These are phyloP conservation scores for Peromyscus eremicus DNA, from an alignment of 2,797 vertebrate species.

Conservation along the genomic window DNA sequence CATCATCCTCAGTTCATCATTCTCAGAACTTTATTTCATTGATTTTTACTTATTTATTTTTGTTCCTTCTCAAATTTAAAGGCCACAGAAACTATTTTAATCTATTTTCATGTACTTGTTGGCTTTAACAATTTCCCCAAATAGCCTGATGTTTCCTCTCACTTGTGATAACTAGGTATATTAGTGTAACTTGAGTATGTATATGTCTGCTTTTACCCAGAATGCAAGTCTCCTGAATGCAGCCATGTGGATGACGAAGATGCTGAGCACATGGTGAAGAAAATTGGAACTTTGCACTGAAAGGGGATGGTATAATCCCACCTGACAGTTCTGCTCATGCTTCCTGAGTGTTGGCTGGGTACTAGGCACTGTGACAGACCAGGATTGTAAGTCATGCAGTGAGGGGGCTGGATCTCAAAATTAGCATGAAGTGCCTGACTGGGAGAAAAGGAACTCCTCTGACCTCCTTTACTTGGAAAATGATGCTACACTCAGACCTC, in stretches of 20 bases:
- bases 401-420: neutral
- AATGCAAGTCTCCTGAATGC: neutral
- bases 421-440: neutral
- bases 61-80: conserved; percentile 46
- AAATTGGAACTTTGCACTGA: conserved; percentile 6
- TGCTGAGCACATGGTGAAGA: neutral
- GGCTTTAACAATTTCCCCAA: neutral
- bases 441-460: neutral
- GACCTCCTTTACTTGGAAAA: neutral
- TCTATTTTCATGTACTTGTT: neutral
- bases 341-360: neutral
- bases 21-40: conserved; percentile 34
- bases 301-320: neutral
- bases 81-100: neutral
- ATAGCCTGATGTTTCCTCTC: neutral
- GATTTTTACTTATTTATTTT: neutral
- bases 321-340: neutral
- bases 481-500: neutral
- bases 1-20: neutral
- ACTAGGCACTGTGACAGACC: neutral
- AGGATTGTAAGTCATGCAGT: neutral
- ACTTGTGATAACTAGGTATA: neutral
- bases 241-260: neutral
- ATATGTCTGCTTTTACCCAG: neutral
- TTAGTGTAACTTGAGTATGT: neutral